Evolutionary conservation across 2,113 vertebrate species (phyloP), one percentile per base, ranked within the genome.

Genomic region (Pogonocichla stellata): DNA sequence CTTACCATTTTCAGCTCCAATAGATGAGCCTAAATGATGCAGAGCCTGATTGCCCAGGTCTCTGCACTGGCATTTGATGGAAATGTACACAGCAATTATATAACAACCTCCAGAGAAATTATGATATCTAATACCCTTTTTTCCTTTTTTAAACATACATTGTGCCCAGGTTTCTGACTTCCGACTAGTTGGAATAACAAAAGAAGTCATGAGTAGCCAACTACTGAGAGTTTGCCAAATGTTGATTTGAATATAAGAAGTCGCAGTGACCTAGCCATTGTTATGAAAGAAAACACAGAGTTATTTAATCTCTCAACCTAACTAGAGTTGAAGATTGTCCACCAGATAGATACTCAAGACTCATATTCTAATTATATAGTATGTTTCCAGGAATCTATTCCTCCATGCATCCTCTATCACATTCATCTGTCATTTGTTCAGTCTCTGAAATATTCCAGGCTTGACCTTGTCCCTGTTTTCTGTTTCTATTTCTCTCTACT

Each of bases 361-460:
- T 92, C 69, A 50, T 24, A 57, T 70, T 86, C 66, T 74, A 83
- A 64, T 79, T 90, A 50, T 36, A 57, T 74, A 91, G 31, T 50
- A 87, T 75, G 22, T 86, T 92, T 93, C 64, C 47, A 86, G 40
- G 77, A 92, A 89, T 81, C 56, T 90, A 28, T 91, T 92, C 58
- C 61, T 95, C 90, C 71, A 67, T 89, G 38, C 29, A 48, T 48
- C 23, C 23, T 95, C 58, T 92, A 26, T 70, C 69, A 83, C 58
- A 82, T 15, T 90, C 19, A 61, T 85, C 73, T 96, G 95, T 91
- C 73, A 92, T 83, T 93, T 88, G 14, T 77, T 75, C 81, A 82
- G 26, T 65, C 62, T 95, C 62, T 96, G 97, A 97, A 93, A 96
- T 96, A 91, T 60, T 95, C 95, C 97, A 97, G 96, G 85, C 77